Conservation (phyloP, 1,140 invertebrate species). For the Drosophila pandora region DNA sequence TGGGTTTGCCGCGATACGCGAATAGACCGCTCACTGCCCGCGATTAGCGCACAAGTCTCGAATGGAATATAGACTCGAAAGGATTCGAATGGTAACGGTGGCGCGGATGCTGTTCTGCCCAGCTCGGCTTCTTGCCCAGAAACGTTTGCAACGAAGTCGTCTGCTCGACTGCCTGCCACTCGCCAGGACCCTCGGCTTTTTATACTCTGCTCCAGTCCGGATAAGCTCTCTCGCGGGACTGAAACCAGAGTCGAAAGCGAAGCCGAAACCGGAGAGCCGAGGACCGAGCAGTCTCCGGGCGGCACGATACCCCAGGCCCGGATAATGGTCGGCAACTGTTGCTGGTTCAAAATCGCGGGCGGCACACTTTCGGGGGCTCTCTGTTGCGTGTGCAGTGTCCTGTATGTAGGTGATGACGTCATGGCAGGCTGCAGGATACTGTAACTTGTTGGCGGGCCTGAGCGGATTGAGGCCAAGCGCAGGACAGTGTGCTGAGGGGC, state of each 20-base stretch:
- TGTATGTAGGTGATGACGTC: constrained; percentile 76
- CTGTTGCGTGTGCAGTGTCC: constrained; percentile 50
- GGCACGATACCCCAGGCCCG: constrained; percentile 7
- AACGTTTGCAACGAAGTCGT: constrained; percentile 59
- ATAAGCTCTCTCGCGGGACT: constrained; percentile 43
- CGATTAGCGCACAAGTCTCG: not conserved
- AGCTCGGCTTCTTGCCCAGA: constrained; percentile 8
- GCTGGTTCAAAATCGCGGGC: constrained; percentile 64
- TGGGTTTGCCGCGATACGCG: constrained; percentile 28
- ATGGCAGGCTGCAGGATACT: constrained; percentile 43
- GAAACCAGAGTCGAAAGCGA: constrained; percentile 2
- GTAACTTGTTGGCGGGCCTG: constrained; percentile 39
- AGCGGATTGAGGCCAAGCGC: constrained; percentile 60
- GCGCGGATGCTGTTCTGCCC: constrained; percentile 5
- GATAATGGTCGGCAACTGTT: constrained; percentile 72
- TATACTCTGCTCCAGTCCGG: constrained; percentile 47
- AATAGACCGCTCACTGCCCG: constrained; percentile 1
- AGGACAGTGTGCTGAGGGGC: constrained; percentile 34
- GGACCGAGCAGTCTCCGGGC: not conserved
- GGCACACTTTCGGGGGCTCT: constrained; percentile 63
- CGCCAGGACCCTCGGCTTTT: constrained; percentile 49
- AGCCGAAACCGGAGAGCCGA: constrained; percentile 4
- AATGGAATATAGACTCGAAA: constrained; percentile 7
- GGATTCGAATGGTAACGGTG: constrained; percentile 57
- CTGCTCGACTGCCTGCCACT: constrained; percentile 64